Evolutionary conservation across 1,140 invertebrate species (phyloP).

Genomic region (Drosophila santomea): DNA sequence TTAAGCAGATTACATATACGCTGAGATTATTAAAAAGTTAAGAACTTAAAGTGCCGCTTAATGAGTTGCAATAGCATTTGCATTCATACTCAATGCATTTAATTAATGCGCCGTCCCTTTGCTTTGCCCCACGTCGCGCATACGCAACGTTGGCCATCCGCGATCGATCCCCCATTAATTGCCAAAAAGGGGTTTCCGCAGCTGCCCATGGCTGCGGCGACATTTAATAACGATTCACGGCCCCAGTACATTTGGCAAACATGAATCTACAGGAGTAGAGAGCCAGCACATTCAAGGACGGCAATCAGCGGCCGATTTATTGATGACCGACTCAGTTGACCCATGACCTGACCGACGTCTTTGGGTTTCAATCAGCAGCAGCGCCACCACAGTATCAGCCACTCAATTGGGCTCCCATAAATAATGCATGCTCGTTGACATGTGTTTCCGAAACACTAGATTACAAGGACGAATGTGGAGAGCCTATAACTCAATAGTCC

Average conservation of each 20-base stretch:
- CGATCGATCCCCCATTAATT: conserved; percentile 65
- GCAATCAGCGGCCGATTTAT: conserved; percentile 70
- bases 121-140: conserved; percentile 34
- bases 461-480: not conserved
- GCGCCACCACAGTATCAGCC: conserved; percentile 54
- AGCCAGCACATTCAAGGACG: conserved; percentile 31
- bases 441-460: not conserved
- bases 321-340: conserved; percentile 42
- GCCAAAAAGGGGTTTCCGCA: conserved; percentile 46
- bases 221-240: conserved; percentile 69
- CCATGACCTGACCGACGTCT: conserved; percentile 14
- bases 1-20: conserved; percentile 63
- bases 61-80: conserved; percentile 74
- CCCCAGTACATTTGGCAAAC: conserved; percentile 27
- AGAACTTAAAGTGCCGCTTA: conserved; percentile 74
- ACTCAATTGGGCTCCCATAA: conserved; percentile 22
- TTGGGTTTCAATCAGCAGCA: conserved; percentile 65
- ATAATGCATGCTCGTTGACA: conserved; percentile 27
- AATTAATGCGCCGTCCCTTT: conserved; percentile 59
- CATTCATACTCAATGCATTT: conserved; percentile 64
- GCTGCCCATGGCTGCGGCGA: conserved; percentile 58
- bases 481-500: not conserved
- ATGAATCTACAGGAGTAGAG: conserved; percentile 10
- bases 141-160: conserved; percentile 35
- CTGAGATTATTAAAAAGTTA: conserved; percentile 73